phyloP scores from a whole-genome alignment of 2,113 vertebrate species.

The Petaurus breviceps region DNA sequence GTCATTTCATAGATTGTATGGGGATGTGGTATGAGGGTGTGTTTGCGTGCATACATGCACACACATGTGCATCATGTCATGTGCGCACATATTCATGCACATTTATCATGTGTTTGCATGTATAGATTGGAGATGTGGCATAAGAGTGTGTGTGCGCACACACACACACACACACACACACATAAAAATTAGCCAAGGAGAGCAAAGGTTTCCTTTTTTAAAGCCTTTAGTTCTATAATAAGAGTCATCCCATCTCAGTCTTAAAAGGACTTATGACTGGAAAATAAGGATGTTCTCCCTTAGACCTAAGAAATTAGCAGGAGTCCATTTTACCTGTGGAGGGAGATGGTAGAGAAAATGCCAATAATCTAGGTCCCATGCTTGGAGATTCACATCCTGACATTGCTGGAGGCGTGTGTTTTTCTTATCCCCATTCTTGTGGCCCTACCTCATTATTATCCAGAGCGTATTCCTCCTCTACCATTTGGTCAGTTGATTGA shows the following conservation, averaged over 20 bases:
- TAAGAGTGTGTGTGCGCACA: slow-evolving; percentile 26
- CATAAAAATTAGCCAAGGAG: background rate
- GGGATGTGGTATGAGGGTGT: background rate
- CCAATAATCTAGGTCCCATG: background rate
- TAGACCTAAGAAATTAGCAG: background rate
- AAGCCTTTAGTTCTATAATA: background rate
- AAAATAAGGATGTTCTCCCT: slow-evolving; percentile 3
- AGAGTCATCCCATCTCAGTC: background rate
- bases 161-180: background rate
- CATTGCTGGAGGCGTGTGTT: background rate
- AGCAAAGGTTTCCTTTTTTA: slow-evolving; percentile 5
- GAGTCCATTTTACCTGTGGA: background rate
- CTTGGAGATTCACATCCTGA: background rate
- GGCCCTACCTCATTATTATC: background rate
- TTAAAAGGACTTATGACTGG: slow-evolving; percentile 25
- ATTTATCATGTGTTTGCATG: no score
- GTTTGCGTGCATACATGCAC: background rate
- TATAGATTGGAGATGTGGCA: background rate
- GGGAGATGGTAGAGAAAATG: slow-evolving; percentile 19
- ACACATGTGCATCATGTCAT: no score
- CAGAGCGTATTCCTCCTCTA: background rate
- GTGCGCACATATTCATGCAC: no score
- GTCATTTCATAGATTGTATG: background rate
- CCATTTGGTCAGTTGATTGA: background rate
- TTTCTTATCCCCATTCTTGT: background rate